A percentile compares a stretch with the other conserved stretches of the same genome.
Evolutionary conservation across 2,797 vertebrate genomes (phyloP).

Genomic region (Anguilla anguilla): DNA sequence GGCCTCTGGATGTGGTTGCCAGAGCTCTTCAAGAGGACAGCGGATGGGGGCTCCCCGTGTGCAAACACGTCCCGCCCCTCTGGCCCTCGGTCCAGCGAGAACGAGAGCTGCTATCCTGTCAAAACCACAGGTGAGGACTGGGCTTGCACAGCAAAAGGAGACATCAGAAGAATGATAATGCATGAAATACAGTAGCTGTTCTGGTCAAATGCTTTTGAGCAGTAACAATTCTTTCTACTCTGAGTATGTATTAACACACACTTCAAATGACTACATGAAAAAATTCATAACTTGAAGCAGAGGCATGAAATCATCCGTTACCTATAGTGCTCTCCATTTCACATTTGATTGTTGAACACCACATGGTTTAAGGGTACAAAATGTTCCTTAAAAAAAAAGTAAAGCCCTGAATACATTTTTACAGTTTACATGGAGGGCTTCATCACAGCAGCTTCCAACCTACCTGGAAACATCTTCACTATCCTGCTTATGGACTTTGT

Average conservation of each 20-base stretch:
- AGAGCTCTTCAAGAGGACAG: conserved; percentile 66
- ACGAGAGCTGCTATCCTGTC: conserved; percentile 70
- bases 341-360: not conserved
- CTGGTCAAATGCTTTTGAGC: not conserved
- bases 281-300: not conserved
- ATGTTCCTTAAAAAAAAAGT: not conserved
- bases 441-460: conserved; percentile 67
- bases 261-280: not conserved
- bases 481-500: conserved; percentile 70
- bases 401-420: not conserved
- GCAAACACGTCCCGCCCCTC: conserved; percentile 50
- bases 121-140: conserved; percentile 63
- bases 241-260: not conserved
- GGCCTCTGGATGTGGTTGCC: conserved; percentile 83
- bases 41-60: conserved; percentile 69
- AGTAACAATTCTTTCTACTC: not conserved
- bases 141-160: no score
- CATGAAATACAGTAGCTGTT: not conserved
- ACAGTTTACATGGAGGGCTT: conserved; percentile 76
- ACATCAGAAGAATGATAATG: not conserved
- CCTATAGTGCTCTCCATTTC: not conserved
- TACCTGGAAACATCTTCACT: conserved; percentile 78
- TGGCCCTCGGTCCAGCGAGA: not conserved
- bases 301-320: not conserved
- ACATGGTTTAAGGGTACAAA: not conserved